Conservation (phyloP, 2,113 vertebrate genomes). For the Procavia capensis region DNA sequence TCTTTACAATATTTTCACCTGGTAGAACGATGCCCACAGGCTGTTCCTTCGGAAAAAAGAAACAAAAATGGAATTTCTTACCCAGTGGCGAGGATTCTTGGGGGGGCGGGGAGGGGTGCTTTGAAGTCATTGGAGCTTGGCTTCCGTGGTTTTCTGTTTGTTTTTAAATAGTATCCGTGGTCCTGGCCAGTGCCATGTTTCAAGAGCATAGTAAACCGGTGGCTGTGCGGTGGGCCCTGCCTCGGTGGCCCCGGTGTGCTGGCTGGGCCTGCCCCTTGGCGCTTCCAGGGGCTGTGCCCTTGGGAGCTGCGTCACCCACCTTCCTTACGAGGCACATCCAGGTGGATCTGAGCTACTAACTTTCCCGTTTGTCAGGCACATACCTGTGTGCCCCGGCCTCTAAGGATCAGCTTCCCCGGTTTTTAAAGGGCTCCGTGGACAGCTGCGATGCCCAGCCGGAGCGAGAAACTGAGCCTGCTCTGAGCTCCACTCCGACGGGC, state of each 20-base stretch:
- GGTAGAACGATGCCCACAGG: not conserved
- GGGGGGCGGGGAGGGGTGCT: no score
- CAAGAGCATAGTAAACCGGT: not conserved
- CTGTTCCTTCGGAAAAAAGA: conserved; percentile 26
- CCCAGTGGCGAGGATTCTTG: not conserved
- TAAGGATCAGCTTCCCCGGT: not conserved
- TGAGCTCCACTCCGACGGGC: not conserved
- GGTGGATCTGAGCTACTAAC: not conserved
- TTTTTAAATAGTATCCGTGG: not conserved
- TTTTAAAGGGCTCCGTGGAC: not conserved
- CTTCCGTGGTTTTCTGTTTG: not conserved
- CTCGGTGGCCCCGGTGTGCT: not conserved
- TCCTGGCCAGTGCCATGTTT: not conserved
- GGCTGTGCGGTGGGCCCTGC: not conserved
- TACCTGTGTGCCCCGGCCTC: not conserved
- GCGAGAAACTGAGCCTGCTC: not conserved
- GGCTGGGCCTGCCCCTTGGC: not conserved
- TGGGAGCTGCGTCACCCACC: not conserved
- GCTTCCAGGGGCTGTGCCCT: not conserved
- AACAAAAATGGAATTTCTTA: conserved; percentile 12
- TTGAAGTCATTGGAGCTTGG: not conserved
- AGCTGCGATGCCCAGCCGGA: not conserved
- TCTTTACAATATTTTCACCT: not conserved
- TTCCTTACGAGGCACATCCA: not conserved
- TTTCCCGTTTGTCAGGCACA: not conserved